These are phyloP conservation scores for Atta cephalotes DNA, from an alignment of 1,140 invertebrate genomes.

Conservation along the genomic window DNA sequence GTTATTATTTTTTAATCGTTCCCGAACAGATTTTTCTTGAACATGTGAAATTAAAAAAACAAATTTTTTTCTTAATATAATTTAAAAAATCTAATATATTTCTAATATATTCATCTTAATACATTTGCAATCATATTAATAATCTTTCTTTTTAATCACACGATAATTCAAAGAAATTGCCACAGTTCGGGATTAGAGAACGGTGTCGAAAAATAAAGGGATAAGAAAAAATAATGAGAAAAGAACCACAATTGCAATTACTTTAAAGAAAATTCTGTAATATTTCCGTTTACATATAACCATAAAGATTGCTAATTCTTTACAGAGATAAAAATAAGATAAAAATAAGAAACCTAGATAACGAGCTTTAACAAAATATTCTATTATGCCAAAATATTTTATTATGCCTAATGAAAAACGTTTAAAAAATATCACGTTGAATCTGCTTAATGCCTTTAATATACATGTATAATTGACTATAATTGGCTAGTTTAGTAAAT, in stretches of 20 bases:
- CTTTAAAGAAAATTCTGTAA: constrained; percentile 17
- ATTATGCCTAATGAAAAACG: constrained; percentile 14
- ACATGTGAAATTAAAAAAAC: not conserved
- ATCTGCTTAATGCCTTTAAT: constrained; percentile 31
- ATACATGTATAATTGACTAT: constrained; percentile 54
- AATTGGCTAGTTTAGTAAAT: constrained; percentile 48
- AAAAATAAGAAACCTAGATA: constrained; percentile 34
- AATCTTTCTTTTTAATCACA: not conserved
- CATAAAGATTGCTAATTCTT: constrained; percentile 35
- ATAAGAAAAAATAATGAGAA: not conserved
- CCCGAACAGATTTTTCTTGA: not conserved
- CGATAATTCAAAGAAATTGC: not conserved
- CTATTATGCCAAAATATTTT: constrained; percentile 32
- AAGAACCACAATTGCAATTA: not conserved
- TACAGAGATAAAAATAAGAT: not conserved
- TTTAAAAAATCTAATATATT: not conserved
- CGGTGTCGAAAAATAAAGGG: not conserved
- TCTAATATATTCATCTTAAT: not conserved
- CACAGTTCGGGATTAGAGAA: not conserved
- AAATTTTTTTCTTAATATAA: not conserved
- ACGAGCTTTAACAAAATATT: constrained; percentile 41
- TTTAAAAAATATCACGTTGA: constrained; percentile 59
- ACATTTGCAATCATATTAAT: not conserved
- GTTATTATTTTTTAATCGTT: not conserved
- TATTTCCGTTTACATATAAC: constrained; percentile 26